Conservation (phyloP, 2,113 vertebrate species). For the Zosterops borbonicus region DNA sequence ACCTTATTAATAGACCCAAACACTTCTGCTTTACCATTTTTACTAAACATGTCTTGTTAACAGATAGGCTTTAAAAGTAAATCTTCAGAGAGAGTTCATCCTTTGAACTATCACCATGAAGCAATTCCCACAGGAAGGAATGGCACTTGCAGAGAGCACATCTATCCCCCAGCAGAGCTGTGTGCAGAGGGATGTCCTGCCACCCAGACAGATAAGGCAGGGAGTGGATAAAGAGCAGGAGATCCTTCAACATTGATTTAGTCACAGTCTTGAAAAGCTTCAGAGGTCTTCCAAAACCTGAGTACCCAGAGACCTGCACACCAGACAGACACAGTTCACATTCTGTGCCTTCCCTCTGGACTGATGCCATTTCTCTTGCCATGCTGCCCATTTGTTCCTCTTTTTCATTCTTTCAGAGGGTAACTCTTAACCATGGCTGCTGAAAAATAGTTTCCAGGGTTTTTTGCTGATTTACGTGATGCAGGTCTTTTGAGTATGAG, state of each 20-base stretch:
- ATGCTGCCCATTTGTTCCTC: not conserved
- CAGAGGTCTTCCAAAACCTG: not conserved
- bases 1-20: conserved; percentile 19
- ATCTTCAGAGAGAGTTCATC: not conserved
- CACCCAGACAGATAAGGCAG: not conserved
- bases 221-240: no score
- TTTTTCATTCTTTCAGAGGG: not conserved
- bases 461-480: not conserved
- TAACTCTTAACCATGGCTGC: not conserved
- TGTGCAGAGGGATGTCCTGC: not conserved
- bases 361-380: not conserved
- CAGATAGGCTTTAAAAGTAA: not conserved
- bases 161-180: not conserved
- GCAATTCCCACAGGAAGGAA: not conserved
- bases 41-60: conserved; percentile 4
- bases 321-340: not conserved
- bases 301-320: accelerated
- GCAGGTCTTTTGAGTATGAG: not conserved
- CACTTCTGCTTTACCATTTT: not conserved
- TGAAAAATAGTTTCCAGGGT: not conserved
- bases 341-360: not conserved
- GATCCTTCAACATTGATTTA: not conserved
- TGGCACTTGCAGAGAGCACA: not conserved
- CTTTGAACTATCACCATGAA: not conserved
- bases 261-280: not conserved